Percentiles rank a stretch among this genome's conserved stretches.
Evolutionary conservation across 2,797 vertebrate species (phyloP).

Genomic region (Clarias platycephalus): DNA sequence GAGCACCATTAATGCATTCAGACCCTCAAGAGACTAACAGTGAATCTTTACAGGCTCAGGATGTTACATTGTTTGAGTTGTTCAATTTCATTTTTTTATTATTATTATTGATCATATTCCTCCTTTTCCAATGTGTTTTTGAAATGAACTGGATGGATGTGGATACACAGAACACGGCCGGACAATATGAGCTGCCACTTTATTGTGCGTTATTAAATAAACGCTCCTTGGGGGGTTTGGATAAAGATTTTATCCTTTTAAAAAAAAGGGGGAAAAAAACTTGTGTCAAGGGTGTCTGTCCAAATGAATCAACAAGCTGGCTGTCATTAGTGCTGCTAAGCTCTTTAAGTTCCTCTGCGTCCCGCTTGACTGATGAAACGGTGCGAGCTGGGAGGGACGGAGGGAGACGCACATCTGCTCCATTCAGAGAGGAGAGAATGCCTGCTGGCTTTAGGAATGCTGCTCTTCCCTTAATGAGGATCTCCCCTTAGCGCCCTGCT

Average conservation of each 20-base stretch:
- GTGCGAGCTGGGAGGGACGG: slow-evolving; percentile 63
- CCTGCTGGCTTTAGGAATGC: slow-evolving; percentile 73
- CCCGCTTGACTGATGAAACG: slow-evolving; percentile 66
- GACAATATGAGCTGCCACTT: background rate
- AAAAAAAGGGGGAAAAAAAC: background rate
- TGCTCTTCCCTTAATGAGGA: slow-evolving; percentile 77
- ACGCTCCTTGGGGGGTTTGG: background rate
- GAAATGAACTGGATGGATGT: too few species aligned
- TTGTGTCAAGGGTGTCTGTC: slow-evolving; percentile 18
- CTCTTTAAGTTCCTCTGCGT: slow-evolving; percentile 64
- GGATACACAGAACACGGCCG: too few species aligned
- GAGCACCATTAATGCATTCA: background rate
- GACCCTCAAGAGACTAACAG: background rate
- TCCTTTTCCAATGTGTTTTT: too few species aligned
- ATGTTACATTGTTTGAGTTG: background rate
- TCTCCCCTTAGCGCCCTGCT: slow-evolving; percentile 69
- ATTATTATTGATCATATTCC: too few species aligned
- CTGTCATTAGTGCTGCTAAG: slow-evolving; percentile 68
- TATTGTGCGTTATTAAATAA: background rate
- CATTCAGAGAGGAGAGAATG: slow-evolving; percentile 66
- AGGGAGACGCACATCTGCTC: slow-evolving; percentile 64
- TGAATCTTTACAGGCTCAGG: background rate
- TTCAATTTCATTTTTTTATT: too few species aligned
- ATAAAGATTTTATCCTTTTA: background rate
- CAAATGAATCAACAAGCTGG: slow-evolving; percentile 50